Evolutionary conservation across 2,797 vertebrate genomes (phyloP), one percentile per base, ranked within the genome.

Genomic region (Streptopelia turtur): DNA sequence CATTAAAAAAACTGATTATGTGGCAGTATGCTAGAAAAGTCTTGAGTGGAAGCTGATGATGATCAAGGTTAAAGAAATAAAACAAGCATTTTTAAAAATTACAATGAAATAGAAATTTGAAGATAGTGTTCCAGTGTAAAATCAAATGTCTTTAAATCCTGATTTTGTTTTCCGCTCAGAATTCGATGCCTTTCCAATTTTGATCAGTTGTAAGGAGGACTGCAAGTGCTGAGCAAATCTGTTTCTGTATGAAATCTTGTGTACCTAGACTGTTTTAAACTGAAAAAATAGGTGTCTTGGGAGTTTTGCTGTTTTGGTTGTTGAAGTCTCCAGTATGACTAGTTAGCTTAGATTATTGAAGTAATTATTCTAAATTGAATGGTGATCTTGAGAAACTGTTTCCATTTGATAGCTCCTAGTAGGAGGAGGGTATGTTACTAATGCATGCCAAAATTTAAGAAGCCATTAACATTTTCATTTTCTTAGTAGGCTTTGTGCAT

Each of bases 281-380:
- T 89, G 33, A 80, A 95, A 91, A 95, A 95, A 16, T 16, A 31
- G 75, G 79, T 92, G n/a, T 93, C 61, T 77, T 22, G 87, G 87
- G 96, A 96, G 41, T 97, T 97, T 89, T 71, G 37, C 89, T 68
- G 30, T 49, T 43, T 43, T 96, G 93, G 75, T 87, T 98, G 90
- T 97, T 97, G 96, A 97, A 94, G 95, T 89, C 89, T 96, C 41
- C 76, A 49, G 3, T 81, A 87, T 68, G 91, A 82, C 43, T 83
- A 31, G 55, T 60, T 96, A 91, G 90, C 81, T 89, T 91, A 86
- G 96, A 96, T 96, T 98, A 94, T 97, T 98, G 97, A 97, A 95
- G 89, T 97, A 96, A 98, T 98, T 98, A 95, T 95, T 97, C 79
- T 94, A 91, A 97, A 96, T 97, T 98, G 96, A 97, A 98, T 97